Conservation (phyloP, 2,797 vertebrate genomes). For the Mus minutoides region DNA sequence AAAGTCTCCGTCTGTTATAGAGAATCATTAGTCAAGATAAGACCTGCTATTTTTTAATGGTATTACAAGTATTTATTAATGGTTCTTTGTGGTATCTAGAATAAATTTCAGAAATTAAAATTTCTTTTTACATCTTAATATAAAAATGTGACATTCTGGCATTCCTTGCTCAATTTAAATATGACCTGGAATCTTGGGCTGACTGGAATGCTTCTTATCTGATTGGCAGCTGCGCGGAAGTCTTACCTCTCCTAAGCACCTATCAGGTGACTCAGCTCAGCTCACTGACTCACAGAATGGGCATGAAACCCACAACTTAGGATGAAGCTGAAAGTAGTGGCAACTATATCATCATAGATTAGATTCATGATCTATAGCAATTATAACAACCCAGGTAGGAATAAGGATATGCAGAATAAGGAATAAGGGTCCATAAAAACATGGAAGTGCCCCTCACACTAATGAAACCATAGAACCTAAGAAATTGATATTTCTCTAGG, state of each 20-base stretch:
- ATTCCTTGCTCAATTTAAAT: not conserved
- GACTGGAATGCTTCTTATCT: constrained; percentile 47
- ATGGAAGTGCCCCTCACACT: not conserved
- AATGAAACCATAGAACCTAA: not conserved
- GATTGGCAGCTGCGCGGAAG: constrained; percentile 46
- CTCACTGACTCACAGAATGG: not conserved
- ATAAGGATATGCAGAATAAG: not conserved
- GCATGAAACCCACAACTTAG: constrained; percentile 17
- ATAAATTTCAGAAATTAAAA: constrained; percentile 17
- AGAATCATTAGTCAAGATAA: not conserved
- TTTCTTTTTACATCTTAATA: not conserved
- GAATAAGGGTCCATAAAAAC: not conserved
- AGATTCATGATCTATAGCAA: not conserved
- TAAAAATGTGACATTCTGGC: not conserved
- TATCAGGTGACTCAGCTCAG: not conserved
- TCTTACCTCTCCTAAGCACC: constrained; percentile 4
- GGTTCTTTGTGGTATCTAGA: not conserved
- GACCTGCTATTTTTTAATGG: constrained; percentile 12
- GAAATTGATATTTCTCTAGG: not conserved
- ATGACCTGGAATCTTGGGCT: not conserved
- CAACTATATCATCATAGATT: not conserved
- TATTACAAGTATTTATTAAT: not conserved
- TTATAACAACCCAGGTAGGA: not conserved
- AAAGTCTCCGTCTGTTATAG: not conserved
- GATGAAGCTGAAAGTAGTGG: not conserved